Percentiles rank a stretch among this genome's conserved stretches.
phyloP scores from a whole-genome alignment of 2,888 invertebrate genomes.

The Agriopis marginaria region DNA sequence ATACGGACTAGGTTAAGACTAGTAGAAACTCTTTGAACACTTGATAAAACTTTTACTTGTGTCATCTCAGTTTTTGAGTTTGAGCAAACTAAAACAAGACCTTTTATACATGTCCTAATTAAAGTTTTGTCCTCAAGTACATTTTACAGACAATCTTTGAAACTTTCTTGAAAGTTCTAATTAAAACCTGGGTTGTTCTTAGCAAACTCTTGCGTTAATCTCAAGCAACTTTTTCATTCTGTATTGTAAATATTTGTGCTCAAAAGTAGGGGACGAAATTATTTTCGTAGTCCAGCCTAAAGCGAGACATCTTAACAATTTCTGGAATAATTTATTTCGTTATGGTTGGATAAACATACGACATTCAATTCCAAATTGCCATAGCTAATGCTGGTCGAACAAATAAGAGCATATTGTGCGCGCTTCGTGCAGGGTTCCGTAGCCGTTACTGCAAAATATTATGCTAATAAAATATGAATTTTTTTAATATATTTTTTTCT shows the following conservation, averaged over 20 bases:
- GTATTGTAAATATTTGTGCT: conserved; percentile 19
- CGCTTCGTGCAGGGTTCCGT: no score
- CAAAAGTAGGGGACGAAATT: not conserved
- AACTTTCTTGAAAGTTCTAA: conserved; percentile 66
- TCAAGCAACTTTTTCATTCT: conserved; percentile 44
- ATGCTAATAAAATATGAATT: no score
- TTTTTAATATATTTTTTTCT: no score
- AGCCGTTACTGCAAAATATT: no score
- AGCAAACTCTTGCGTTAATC: conserved; percentile 40
- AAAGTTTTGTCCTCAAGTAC: conserved; percentile 66
- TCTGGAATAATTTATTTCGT: not conserved
- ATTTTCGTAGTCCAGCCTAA: not conserved
- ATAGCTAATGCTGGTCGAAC: no score
- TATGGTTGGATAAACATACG: not conserved
- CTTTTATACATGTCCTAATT: conserved; percentile 71
- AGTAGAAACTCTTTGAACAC: no score
- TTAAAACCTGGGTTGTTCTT: conserved; percentile 61
- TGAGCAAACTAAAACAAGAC: conserved; percentile 50
- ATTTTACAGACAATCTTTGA: conserved; percentile 73
- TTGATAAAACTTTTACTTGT: conserved; percentile 3
- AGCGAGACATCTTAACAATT: not conserved
- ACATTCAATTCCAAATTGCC: no score
- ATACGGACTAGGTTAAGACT: no score
- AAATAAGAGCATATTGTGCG: no score
- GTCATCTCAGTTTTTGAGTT: conserved; percentile 10